Evolutionary conservation across 2,113 vertebrate species (phyloP).

Genomic region (Hassar affinis): DNA sequence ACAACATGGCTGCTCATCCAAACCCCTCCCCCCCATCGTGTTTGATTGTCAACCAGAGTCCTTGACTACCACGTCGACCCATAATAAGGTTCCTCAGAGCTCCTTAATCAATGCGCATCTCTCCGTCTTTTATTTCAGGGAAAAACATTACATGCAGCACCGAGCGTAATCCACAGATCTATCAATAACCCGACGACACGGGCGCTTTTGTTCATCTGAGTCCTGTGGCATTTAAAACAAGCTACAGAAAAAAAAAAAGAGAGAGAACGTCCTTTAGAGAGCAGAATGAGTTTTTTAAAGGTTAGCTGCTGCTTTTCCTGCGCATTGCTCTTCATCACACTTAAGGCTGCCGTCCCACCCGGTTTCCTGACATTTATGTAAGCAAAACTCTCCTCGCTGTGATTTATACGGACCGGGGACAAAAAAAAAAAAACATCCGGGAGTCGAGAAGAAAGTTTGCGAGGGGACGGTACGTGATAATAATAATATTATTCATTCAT

Average conservation of each 20-base stretch:
- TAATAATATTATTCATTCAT: neutral
- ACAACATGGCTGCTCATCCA: constrained; percentile 21
- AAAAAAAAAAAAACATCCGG: neutral
- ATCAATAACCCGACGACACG: neutral
- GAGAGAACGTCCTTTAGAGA: constrained; percentile 15
- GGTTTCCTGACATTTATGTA: constrained; percentile 48
- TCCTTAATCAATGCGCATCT: constrained; percentile 12
- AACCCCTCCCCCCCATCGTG: too few species aligned
- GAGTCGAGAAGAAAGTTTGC: neutral
- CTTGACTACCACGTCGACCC: neutral
- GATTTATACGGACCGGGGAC: neutral
- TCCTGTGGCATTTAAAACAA: constrained; percentile 44
- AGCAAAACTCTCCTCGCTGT: constrained; percentile 11
- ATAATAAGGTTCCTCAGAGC: neutral
- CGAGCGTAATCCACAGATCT: neutral
- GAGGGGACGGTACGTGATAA: neutral
- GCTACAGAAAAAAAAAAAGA: constrained; percentile 4
- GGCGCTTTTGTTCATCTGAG: neutral
- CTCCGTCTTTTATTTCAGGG: neutral
- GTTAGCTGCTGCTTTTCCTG: constrained; percentile 38
- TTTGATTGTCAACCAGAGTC: constrained; percentile 1
- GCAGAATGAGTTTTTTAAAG: constrained; percentile 45
- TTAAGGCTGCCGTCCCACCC: neutral
- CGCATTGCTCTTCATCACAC: constrained; percentile 40
- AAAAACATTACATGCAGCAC: neutral